Percentiles rank a stretch among this genome's conserved stretches.
Evolutionary conservation across 2,888 invertebrate genomes (phyloP).

Genomic region (Chamaedrilus cognettii): DNA sequence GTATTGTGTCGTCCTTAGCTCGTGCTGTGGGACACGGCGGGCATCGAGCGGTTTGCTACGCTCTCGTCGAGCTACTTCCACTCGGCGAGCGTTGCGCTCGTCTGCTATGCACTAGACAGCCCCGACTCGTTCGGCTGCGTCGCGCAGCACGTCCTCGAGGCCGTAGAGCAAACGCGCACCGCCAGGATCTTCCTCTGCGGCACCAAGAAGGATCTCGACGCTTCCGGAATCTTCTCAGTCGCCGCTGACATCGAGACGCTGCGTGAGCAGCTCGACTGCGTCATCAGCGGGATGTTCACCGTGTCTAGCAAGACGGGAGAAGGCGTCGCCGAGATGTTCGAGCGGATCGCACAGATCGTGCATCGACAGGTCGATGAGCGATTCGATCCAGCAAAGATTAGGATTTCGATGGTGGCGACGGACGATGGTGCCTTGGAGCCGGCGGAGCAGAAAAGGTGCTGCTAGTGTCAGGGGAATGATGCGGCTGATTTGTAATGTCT

Average conservation of each 20-base stretch:
- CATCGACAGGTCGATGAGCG: no score
- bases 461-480: no score
- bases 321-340: conserved; percentile 88
- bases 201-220: conserved; percentile 78
- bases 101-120: conserved; percentile 89
- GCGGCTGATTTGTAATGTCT: no score
- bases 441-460: no score
- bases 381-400: no score
- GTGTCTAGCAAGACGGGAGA: conserved; percentile 86
- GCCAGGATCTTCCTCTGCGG: conserved; percentile 95
- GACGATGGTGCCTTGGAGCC: no score
- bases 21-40: conserved; percentile 95
- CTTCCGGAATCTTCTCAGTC: conserved; percentile 61
- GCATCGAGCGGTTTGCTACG: conserved; percentile 94
- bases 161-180: conserved; percentile 91
- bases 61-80: conserved; percentile 95
- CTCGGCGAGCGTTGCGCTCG: conserved; percentile 90
- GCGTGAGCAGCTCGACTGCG: conserved; percentile 82
- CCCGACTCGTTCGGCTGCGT: conserved; percentile 88
- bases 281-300: conserved; percentile 84
- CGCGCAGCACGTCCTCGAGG: conserved; percentile 89
- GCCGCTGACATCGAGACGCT: conserved; percentile 62
- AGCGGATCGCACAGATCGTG: conserved; percentile 75
- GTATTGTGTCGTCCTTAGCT: conserved; percentile 65
- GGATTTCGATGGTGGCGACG: no score